Evolutionary conservation across 2,113 vertebrate species (phyloP), one percentile per base, ranked within the genome.

Genomic region (Coptodon rendalli): DNA sequence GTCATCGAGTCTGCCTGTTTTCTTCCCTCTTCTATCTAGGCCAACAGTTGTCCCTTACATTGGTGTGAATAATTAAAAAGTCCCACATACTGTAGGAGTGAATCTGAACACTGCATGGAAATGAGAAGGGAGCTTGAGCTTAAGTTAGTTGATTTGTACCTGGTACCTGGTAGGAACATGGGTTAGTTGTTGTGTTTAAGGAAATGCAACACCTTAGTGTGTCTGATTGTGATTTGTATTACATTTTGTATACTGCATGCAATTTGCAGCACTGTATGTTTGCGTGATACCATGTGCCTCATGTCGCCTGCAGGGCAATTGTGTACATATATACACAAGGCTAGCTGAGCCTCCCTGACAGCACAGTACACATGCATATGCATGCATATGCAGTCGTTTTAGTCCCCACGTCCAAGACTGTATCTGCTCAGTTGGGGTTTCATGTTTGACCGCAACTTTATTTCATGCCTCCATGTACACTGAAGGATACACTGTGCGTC

Each of bases 401-500:
- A 43, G 27, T 68, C 27, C 48, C 22, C 16, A 50, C 38, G 4
- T 38, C 27, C 78, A 40, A 29, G 10, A 27, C 9, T 53, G 31
- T 10, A 19, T 73, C 68, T 50, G 61, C 31, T 38, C 66, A 40
- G 59, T 76, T 48, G 4, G 43, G 3, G 11, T 78, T 78, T 29
- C 43, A 19, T 50, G 43, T 50, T 11, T 52, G 16, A 50, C 61
- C 50, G 27, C 4, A 9, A 45, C 84, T 73, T 24, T 71, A 24
- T 52, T 0, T 73, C 22, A 66, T 19, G 63, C 27, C 9, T 40
- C 31, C 19, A 0, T n/a, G 54, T 68, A 6, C 3, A 53, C 59
- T 9, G 14, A 83, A 94, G 98, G 98, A 99, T 99, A 99, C 98
- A 99, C 92, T 99, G 99, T 5, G 98, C 98, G 80, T 99, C 99